phyloP scores from a whole-genome alignment of 1,140 invertebrate genomes.

The Trichogramma pretiosum region DNA sequence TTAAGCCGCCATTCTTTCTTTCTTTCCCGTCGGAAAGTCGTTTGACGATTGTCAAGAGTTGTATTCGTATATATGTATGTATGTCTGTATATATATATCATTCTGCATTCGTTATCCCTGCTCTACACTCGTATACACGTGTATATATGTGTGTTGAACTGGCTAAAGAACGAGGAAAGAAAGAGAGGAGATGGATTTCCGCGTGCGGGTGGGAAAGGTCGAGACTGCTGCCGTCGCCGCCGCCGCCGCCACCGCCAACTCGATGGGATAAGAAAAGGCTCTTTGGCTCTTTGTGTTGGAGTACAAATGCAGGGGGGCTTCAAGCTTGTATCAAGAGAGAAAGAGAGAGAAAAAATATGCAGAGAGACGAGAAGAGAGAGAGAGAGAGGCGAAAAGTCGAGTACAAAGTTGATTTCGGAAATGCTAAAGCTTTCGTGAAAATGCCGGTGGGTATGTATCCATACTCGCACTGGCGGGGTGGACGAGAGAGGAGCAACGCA shows the following conservation, averaged over 20 bases:
- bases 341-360: constrained; percentile 2
- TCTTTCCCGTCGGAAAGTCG: not conserved
- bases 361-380: constrained; percentile 15
- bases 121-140: not conserved
- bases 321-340: not conserved
- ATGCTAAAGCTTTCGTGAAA: constrained; percentile 25
- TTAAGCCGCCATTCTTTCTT: not conserved
- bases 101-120: too few relatives aligned
- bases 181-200: not conserved
- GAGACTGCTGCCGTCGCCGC: not conserved
- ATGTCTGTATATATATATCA: too few relatives aligned
- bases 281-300: too few relatives aligned
- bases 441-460: too few relatives aligned
- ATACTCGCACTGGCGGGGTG: too few relatives aligned
- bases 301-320: too few relatives aligned
- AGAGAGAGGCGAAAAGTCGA: constrained; percentile 21
- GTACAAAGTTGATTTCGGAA: constrained; percentile 22
- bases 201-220: not conserved
- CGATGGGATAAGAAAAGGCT: not conserved
- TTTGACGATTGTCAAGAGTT: not conserved
- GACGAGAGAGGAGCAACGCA: too few relatives aligned
- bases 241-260: not conserved
- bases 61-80: too few relatives aligned
- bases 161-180: not conserved
- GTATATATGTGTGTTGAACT: not conserved